A percentile compares a stretch with the other conserved stretches of the same genome.
Conservation (phyloP, 2,797 vertebrate species). For the Cossypha polioptera region DNA sequence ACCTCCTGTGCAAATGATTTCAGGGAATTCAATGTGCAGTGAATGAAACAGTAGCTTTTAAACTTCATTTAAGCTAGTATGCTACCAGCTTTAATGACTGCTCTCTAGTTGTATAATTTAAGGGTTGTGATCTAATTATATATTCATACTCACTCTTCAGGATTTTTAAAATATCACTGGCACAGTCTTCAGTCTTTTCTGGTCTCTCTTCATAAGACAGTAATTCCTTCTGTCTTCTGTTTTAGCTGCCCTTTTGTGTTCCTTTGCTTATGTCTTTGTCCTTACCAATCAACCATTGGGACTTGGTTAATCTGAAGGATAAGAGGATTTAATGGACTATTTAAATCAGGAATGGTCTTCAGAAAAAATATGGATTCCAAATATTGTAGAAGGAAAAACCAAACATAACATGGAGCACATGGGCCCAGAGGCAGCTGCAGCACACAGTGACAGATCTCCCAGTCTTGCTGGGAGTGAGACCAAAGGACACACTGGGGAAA, state of each 20-base stretch:
- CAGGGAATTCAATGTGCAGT: background rate
- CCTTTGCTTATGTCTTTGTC: background rate
- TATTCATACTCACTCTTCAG: background rate
- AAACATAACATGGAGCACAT: accelerated
- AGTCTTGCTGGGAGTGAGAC: background rate
- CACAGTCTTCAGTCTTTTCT: background rate
- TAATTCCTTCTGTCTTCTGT: background rate
- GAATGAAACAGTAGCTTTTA: background rate
- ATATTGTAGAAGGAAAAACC: background rate
- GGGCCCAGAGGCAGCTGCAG: background rate
- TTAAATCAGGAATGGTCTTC: background rate
- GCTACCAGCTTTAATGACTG: background rate
- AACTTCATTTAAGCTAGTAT: background rate
- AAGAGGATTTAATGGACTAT: background rate
- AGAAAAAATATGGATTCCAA: background rate
- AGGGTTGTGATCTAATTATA: background rate
- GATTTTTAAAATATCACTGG: background rate
- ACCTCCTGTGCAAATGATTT: background rate
- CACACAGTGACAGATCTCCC: background rate
- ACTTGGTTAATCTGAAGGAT: background rate
- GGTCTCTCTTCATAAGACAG: background rate
- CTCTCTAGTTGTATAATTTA: background rate
- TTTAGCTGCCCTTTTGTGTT: background rate
- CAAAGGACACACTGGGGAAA: background rate
- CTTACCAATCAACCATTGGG: background rate